These are phyloP conservation scores for Danaus plexippus DNA, from an alignment of 1,140 invertebrate genomes.

Conservation along the genomic window DNA sequence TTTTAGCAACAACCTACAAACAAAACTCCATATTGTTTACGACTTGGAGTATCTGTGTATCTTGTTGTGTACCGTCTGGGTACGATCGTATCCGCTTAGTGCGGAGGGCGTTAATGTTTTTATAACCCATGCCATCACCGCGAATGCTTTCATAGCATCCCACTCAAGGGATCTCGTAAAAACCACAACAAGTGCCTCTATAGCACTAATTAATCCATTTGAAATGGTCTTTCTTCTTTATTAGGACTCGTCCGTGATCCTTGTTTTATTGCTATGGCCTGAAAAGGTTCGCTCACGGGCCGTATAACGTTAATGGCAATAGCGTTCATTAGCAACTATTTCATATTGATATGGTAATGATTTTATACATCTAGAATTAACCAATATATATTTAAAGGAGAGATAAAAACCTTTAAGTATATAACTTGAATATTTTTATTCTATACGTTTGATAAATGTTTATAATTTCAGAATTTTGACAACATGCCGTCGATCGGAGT, in stretches of 20 bases:
- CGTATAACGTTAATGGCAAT: too few relatives aligned
- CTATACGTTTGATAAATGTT: too few relatives aligned
- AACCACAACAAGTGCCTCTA: constrained; percentile 33
- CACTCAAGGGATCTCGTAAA: constrained; percentile 37
- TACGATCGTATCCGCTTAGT: constrained; percentile 39
- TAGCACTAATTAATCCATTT: constrained; percentile 38
- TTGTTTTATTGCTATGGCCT: constrained; percentile 23
- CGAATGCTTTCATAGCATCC: constrained; percentile 29
- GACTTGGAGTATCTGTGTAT: constrained; percentile 10
- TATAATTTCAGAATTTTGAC: too few relatives aligned
- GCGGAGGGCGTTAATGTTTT: constrained; percentile 37
- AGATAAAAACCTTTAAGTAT: too few relatives aligned
- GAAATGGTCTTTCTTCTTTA: constrained; percentile 24
- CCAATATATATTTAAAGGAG: too few relatives aligned
- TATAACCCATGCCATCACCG: constrained; percentile 38
- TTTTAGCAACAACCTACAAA: constrained; percentile 7
- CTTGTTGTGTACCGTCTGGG: constrained; percentile 12
- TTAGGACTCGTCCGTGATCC: constrained; percentile 20
- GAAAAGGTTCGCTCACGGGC: too few relatives aligned
- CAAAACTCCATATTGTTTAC: constrained; percentile 14
- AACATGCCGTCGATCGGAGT: too few relatives aligned
- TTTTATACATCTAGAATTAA: too few relatives aligned
- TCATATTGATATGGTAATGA: too few relatives aligned
- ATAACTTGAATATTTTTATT: too few relatives aligned
- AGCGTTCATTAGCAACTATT: too few relatives aligned